Percentiles rank a stretch among this genome's conserved stretches.
phyloP scores from a whole-genome alignment of 2,797 vertebrate species.

The Microctenopoma steveboyesi region DNA sequence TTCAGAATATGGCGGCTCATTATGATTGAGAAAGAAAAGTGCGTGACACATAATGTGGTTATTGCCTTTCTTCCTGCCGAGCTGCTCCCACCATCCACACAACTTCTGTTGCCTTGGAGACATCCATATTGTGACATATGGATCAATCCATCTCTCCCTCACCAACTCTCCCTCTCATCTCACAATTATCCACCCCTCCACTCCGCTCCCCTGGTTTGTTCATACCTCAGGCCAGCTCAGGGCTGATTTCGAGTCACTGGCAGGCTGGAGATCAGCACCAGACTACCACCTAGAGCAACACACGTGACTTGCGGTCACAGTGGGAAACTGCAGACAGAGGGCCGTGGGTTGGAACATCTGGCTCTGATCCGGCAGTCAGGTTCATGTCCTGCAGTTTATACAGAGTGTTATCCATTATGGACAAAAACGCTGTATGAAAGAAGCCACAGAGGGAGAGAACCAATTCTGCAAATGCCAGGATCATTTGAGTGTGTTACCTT shows the following conservation, averaged over 20 bases:
- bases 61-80: conserved; percentile 53
- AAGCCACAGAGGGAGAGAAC: conserved; percentile 21
- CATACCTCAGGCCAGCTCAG: not conserved
- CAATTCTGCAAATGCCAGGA: conserved; percentile 60
- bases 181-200: conserved; percentile 38
- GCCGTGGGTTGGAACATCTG: conserved; percentile 15
- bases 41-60: conserved; percentile 31
- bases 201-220: conserved; percentile 21
- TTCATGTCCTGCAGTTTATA: conserved; percentile 21
- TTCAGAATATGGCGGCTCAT: conserved; percentile 14
- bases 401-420: conserved; percentile 11
- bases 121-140: conserved; percentile 64
- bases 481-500: conserved; percentile 28
- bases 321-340: not conserved
- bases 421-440: conserved; percentile 17
- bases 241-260: not conserved
- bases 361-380: conserved; percentile 7
- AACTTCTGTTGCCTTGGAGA: conserved; percentile 78
- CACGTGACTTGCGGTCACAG: conserved; percentile 15
- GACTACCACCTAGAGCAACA: conserved; percentile 21
- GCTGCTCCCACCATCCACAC: conserved; percentile 31
- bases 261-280: conserved; percentile 13
- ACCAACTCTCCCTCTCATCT: conserved; percentile 20
- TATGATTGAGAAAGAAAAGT: conserved; percentile 2
- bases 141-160: conserved; percentile 30